Conservation (phyloP, 1,140 invertebrate species). For the Neodiprion fabricii region DNA sequence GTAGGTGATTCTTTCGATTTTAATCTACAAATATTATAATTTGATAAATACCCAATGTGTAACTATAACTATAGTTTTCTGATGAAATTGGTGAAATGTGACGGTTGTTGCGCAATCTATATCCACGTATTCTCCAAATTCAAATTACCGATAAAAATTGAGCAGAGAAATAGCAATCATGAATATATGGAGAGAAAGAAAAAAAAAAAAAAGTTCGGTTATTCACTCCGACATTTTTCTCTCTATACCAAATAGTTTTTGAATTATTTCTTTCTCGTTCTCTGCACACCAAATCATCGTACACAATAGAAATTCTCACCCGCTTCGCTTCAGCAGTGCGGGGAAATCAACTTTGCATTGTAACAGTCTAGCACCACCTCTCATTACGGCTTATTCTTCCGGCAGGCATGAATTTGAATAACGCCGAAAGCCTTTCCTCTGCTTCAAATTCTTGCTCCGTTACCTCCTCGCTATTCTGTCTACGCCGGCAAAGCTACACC, state of each 20-base stretch:
- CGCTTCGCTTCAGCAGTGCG: not conserved
- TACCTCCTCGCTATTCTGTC: not conserved
- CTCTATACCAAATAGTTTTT: not conserved
- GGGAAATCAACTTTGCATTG: slow-evolving; percentile 2
- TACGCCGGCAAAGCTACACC: not conserved
- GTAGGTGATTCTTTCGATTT: too few species aligned
- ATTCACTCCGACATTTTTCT: too few species aligned
- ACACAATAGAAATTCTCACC: not conserved
- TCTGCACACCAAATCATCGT: not conserved
- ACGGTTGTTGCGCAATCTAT: too few species aligned
- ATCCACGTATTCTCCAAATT: too few species aligned
- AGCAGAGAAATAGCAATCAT: too few species aligned
- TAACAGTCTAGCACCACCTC: not conserved
- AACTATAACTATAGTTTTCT: too few species aligned
- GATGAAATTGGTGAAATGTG: too few species aligned
- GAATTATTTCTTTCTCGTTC: not conserved
- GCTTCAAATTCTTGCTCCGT: not conserved
- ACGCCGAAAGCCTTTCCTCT: not conserved
- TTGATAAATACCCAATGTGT: too few species aligned
- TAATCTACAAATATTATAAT: too few species aligned
- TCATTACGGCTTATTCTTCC: slow-evolving; percentile 3
- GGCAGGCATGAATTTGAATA: not conserved
- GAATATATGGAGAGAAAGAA: too few species aligned
- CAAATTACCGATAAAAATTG: too few species aligned
- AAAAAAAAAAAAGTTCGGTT: too few species aligned